Evolutionary conservation across 2,113 vertebrate species (phyloP), one percentile per base, ranked within the genome.

Genomic region (Calyptomena viridis): DNA sequence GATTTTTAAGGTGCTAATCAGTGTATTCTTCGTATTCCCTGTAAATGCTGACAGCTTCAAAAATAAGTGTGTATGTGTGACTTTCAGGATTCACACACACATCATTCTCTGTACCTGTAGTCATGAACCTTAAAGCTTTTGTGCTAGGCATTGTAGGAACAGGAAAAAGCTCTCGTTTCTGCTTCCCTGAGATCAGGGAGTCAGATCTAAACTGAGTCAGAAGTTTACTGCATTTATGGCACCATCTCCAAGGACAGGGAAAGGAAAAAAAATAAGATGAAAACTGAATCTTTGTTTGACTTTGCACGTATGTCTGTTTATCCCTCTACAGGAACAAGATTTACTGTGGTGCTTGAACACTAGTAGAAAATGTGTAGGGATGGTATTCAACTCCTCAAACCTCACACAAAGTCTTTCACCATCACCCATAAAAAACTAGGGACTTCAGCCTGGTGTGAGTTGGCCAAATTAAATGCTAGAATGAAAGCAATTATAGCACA

Each of bases 371-470:
- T 17, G 15, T 53, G 9, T 78, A 53, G 44, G n/a, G 64, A 49
- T 64, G 20, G 11, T 53, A 27, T 89, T 87, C 28, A 33, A 1
- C 5, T 72, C 14, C 37, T 64, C 23, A 73, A 75, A 73, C 5
- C 11, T 91, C 44, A n/a, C 25, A 22, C 23, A 53, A 31, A 89
- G 68, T 68, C 17, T 21, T 87, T 91, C 63, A 56, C 11, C 10
- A 27, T 60, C 17, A 52, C 12, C n/a, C 0, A 0, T 66, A 52
- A 77, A 79, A 62, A 58, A 47, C 31, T 4, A 18, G 9, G 6
- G 24, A 40, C 30, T 71, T 67, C 46, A 95, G 19, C 42, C 24
- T 86, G 50, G 27, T 63, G 24, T 30, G 8, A 42, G n/a, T 5
- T 88, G 24, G 3, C 35, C 2, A 3, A 42, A 56, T 75, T 44